Evolutionary conservation across 2,113 vertebrate species (phyloP).

Genomic region (Halcyon malimbica): DNA sequence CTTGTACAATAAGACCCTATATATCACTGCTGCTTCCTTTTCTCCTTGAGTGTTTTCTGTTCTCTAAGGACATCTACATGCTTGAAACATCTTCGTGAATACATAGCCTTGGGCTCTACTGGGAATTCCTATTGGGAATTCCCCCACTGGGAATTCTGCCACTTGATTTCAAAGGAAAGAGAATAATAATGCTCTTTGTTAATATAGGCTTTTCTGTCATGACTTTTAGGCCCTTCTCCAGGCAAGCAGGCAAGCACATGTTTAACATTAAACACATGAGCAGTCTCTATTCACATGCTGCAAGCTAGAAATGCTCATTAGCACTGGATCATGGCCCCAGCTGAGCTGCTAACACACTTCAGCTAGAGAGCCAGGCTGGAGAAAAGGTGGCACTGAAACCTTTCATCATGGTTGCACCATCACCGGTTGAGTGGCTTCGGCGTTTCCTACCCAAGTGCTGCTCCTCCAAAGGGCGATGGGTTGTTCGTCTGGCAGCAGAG

Average conservation of each 20-base stretch:
- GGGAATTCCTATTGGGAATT: conserved; percentile 62
- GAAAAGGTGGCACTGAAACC: background rate
- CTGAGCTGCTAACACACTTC: background rate
- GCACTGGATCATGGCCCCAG: background rate
- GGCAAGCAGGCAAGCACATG: conserved; percentile 51
- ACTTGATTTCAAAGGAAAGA: conserved; percentile 42
- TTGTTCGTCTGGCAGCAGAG: background rate
- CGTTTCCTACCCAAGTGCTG: fast-evolving
- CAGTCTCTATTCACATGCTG: conserved; percentile 33
- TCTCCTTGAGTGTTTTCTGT: background rate
- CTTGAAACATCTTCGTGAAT: background rate
- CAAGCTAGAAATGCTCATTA: conserved; percentile 51
- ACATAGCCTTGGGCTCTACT: background rate
- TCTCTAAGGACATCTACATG: background rate
- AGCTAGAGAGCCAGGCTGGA: background rate
- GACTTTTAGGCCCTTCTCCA: conserved; percentile 41
- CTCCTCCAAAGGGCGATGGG: fast-evolving
- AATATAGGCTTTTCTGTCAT: conserved; percentile 37
- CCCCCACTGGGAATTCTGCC: conserved; percentile 59
- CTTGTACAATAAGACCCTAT: background rate
- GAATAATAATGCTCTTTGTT: conserved; percentile 50
- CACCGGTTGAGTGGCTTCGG: fast-evolving
- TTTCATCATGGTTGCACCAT: background rate
- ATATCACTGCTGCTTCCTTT: background rate
- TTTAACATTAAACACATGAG: conserved; percentile 54